Base-by-base conservation (phyloP, 2,888 invertebrate species). In the Listrodromus nycthemerus region DNA sequence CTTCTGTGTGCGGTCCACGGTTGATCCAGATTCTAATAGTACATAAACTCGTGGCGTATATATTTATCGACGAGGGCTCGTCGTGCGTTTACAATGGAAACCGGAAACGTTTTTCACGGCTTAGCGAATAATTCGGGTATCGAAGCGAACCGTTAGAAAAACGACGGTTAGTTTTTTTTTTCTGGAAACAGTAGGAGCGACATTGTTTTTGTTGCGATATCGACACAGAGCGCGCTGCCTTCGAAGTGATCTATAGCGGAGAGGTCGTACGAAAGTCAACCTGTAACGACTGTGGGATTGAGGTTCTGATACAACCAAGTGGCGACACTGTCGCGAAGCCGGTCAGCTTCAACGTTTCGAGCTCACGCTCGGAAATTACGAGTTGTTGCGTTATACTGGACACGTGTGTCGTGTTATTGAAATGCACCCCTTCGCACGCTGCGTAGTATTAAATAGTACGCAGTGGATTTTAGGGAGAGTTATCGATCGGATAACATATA, bases 401-500 rank as follows among this genome's bases (percentile, higher is more conserved):
- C 70, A 33, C 52, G 30, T 7, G 70, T 55, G 33, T 10, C 19
- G 21, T 33, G 37, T 70, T 37, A 70, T 70, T 55, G 52, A 37
- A 58, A 83, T 33, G 61, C 78, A 74, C 55, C 21, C 82, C 78
- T 76, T 82, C 61, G 70, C 79, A 66, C 82, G 13, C 13, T 55
- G 55, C 55, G 24, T 24, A 55, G 37, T 45, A 80, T 58, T 50
- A 24, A 37, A 24, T 21, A 67, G 61, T 27, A 41, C 71, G 71
- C 58, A 69, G 74, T 79, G 16, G 3, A 71, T 76, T 48, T 66
- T 58, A 61, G 75, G 76, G 83, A 27, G 76, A 63, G 45, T 58
- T 76, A 83, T 80, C 76, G 83, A 83, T 76, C 80, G 66, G 30
- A 19, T 13, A 13, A 66, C 69, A 70, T 70, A 66, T 80, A 71